Conservation (phyloP, 2,113 vertebrate genomes). For the Grammomys dolichurus region DNA sequence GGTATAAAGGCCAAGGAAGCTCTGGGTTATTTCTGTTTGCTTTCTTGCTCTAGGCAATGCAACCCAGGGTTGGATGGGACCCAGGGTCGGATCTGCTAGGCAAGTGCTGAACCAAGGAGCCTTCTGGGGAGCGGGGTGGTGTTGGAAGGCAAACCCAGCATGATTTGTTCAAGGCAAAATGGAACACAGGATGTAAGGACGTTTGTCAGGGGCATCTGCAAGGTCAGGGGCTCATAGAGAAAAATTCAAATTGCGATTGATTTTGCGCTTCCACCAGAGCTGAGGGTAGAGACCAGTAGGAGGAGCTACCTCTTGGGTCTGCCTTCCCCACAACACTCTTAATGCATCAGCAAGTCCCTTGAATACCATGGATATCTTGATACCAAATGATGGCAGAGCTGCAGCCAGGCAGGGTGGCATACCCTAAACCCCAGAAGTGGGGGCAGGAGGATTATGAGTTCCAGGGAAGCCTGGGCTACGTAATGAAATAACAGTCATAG, state of each 20-base stretch:
- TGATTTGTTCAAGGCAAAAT: background rate
- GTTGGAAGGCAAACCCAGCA: background rate
- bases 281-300: background rate
- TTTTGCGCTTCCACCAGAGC: background rate
- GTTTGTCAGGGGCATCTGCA: background rate
- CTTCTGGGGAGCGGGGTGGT: no score
- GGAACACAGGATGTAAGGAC: background rate
- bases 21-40: background rate
- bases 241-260: background rate
- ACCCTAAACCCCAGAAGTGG: background rate
- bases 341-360: background rate
- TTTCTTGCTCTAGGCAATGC: background rate
- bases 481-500: no score
- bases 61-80: background rate
- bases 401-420: background rate
- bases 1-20: background rate
- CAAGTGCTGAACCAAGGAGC: background rate
- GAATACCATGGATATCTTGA: background rate
- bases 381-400: background rate
- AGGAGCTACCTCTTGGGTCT: fast-evolving
- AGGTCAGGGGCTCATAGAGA: background rate
- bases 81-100: background rate
- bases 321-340: background rate
- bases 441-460: background rate
- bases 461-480: background rate